Evolutionary conservation across 2,797 vertebrate species (phyloP).

Genomic region (Lacerta viridis): DNA sequence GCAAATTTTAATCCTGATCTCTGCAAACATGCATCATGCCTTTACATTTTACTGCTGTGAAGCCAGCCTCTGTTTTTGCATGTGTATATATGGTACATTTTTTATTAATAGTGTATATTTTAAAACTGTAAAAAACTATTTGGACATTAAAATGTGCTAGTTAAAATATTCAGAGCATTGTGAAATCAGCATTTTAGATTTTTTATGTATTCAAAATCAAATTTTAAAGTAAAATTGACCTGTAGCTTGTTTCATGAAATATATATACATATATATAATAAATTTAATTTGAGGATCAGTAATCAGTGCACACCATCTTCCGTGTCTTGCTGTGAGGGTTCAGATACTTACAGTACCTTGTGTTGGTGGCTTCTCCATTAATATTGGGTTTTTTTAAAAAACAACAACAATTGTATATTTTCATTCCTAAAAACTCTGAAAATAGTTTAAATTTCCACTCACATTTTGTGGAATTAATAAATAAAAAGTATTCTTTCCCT

Average conservation of each 20-base stretch:
- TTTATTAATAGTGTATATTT: slow-evolving; percentile 52
- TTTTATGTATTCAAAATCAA: slow-evolving; percentile 47
- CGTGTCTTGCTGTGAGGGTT: slow-evolving; percentile 27
- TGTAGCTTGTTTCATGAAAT: slow-evolving; percentile 58
- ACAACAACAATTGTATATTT: neutral
- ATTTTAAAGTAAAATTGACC: slow-evolving; percentile 67
- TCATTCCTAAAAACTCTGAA: neutral
- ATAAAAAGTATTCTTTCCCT: neutral
- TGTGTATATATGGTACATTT: slow-evolving; percentile 43
- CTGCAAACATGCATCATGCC: neutral
- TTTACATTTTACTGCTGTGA: slow-evolving; percentile 30
- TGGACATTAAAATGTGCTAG: slow-evolving; percentile 35
- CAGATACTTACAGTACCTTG: neutral
- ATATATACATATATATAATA: slow-evolving; percentile 54
- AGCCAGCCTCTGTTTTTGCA: slow-evolving; percentile 29
- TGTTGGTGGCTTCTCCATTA: neutral
- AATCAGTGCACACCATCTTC: slow-evolving; percentile 58
- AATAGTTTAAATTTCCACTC: neutral
- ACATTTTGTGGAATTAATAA: neutral
- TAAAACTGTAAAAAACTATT: slow-evolving; percentile 59
- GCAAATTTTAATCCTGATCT: neutral
- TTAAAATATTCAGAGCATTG: slow-evolving; percentile 29
- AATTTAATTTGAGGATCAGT: slow-evolving; percentile 46
- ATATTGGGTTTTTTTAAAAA: too few relatives aligned
- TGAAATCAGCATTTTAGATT: slow-evolving; percentile 37